Conservation (phyloP, 1,140 invertebrate species). For the Thaumetopoea pityocampa region DNA sequence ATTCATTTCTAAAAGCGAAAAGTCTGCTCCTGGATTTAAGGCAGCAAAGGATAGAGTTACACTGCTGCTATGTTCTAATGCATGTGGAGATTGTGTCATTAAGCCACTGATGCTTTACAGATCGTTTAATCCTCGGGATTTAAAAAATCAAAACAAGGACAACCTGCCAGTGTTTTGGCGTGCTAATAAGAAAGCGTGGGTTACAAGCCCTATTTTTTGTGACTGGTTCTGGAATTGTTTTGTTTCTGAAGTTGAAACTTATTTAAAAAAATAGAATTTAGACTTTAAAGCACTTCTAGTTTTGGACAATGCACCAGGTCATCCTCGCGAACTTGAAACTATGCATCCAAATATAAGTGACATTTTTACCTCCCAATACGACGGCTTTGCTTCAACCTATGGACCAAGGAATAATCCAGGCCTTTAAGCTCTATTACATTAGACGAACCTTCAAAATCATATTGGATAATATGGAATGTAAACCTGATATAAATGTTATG, state of each 20-base stretch:
- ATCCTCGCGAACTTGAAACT: not conserved
- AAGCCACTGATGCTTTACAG: constrained; percentile 35
- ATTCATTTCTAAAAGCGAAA: constrained; percentile 32
- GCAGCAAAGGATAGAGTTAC: constrained; percentile 34
- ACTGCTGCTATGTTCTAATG: no score
- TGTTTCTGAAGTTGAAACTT: no score
- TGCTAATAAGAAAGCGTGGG: no score
- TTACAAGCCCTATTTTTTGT: no score
- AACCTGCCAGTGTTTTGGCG: constrained; percentile 36
- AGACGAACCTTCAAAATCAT: no score
- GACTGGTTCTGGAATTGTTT: no score
- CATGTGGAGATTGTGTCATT: constrained; percentile 34
- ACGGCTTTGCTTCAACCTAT: constrained; percentile 72
- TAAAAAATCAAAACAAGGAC: constrained; percentile 35
- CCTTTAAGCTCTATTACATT: constrained; percentile 26
- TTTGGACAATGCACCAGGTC: constrained; percentile 44
- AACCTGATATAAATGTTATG: constrained; percentile 30
- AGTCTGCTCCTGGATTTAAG: constrained; percentile 37
- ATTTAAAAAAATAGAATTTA: constrained; percentile 34
- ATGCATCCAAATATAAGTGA: no score
- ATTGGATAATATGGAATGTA: constrained; percentile 29
- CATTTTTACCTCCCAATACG: constrained; percentile 70
- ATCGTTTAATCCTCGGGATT: constrained; percentile 33
- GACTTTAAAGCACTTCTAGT: constrained; percentile 50
- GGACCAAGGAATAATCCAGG: constrained; percentile 54